Conservation (phyloP, 2,888 invertebrate genomes). For the Malthinus seriepunctatus region DNA sequence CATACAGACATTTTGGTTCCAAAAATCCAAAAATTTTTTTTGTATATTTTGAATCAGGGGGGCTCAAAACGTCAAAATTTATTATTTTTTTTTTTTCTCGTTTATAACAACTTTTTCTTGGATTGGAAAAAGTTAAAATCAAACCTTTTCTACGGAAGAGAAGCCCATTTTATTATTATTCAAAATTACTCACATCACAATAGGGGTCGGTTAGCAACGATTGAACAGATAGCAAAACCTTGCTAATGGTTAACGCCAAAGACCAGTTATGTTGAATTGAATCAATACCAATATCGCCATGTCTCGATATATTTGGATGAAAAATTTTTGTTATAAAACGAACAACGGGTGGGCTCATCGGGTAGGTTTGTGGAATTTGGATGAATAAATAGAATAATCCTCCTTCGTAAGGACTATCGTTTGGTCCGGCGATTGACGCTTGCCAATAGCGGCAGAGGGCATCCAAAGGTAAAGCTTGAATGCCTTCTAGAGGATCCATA, state of each 20-base stretch:
- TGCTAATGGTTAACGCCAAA: constrained; percentile 88
- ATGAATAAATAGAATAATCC: constrained; percentile 90
- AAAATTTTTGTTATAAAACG: constrained; percentile 91
- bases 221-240: constrained; percentile 85
- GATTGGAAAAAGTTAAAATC: no score
- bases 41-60: no score
- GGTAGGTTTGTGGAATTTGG: constrained; percentile 87
- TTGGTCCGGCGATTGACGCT: constrained; percentile 89
- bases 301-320: constrained; percentile 93
- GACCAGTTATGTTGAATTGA: constrained; percentile 97
- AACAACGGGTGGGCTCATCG: constrained; percentile 89
- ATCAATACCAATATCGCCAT: constrained; percentile 95
- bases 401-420: constrained; percentile 92
- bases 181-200: constrained; percentile 66
- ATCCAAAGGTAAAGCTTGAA: constrained; percentile 81
- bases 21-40: no score
- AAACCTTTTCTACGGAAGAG: no score
- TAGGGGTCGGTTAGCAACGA: constrained; percentile 89
- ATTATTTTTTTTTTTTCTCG: no score
- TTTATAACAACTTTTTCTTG: no score
- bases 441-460: constrained; percentile 89
- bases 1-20: no score
- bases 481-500: constrained; percentile 84
- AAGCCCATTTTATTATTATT: no score
- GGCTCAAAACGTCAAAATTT: no score